Evolutionary conservation across 2,113 vertebrate species (phyloP), one percentile per base, ranked within the genome.

Genomic region (Tenrec ecaudatus): DNA sequence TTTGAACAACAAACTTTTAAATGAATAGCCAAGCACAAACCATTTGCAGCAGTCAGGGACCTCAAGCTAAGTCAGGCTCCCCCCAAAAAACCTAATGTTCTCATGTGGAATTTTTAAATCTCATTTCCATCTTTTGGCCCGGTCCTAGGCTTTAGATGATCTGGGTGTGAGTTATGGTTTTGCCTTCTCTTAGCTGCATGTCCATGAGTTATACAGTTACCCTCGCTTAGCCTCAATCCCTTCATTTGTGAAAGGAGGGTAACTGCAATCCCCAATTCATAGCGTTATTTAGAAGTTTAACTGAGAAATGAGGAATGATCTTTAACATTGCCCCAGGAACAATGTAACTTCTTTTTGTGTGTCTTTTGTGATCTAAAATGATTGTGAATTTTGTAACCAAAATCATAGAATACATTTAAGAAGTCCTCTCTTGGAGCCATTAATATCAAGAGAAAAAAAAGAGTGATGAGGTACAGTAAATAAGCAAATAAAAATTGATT

Each of bases 391-490:
- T 93, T 15, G 27, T 23, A 11, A 36, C 25, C 53, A 47, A 8
- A 1, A 9, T 69, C 31, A 82, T 10, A 10, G 25, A 94, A 73
- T 73, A 57, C 16, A 15, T 36, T 78, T 84, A 23, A 82, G 47
- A 86, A 87, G 43, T 11, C 47, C 17, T 40, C 15, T 73, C 19
- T 78, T 81, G 27, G 20, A 88, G 40, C 62, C 20, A 88, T 88
- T 16, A 73, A 16, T 64, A 58, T n/a, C n/a, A 86, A 80, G 60
- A 91, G 57, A 92, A 79, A 84, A 6, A 82, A 83, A 89, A 33
- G 15, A 69, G 53, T 62, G 10, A n/a, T 75, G n/a, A 92, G 62
- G 10, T 77, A 83, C 40, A 95, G 92, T 27, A 94, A 90, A 75
- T 73, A 73, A 85, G 9, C 20, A 87, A 91, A 82, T 85, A 86